Evolutionary conservation across 2,797 vertebrate species (phyloP).

Genomic region (Oreochromis mossambicus): DNA sequence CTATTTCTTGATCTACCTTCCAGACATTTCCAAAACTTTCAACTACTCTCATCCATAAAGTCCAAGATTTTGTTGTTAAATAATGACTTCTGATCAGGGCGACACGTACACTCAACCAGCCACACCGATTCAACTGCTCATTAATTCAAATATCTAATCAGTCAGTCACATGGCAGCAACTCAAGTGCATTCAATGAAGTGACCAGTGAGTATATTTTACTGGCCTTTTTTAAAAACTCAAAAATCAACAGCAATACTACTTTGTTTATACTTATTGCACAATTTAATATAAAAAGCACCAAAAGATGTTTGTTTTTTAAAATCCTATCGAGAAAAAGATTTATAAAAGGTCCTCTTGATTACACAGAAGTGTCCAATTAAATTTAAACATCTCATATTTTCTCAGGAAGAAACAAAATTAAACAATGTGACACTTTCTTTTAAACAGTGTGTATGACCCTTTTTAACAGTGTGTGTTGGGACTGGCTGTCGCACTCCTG

Average conservation of each 20-base stretch:
- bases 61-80: background rate
- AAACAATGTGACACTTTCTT: background rate
- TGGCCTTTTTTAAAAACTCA: background rate
- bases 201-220: background rate
- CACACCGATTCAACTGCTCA: fast-evolving
- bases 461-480: background rate
- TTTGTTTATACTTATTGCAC: background rate
- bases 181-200: background rate
- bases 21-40: background rate
- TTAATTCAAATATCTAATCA: background rate
- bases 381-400: background rate
- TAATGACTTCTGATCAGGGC: background rate
- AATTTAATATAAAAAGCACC: background rate
- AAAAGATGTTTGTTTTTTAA: background rate
- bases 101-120: background rate
- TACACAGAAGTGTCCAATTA: background rate
- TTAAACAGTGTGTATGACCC: background rate
- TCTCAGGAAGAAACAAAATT: background rate
- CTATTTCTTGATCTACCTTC: background rate
- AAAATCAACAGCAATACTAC: background rate
- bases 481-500: background rate
- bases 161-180: background rate
- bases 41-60: background rate
- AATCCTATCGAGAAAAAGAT: background rate
- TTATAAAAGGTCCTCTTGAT: background rate